Conservation (phyloP, 2,888 invertebrate species). For the Mythimna loreyi region DNA sequence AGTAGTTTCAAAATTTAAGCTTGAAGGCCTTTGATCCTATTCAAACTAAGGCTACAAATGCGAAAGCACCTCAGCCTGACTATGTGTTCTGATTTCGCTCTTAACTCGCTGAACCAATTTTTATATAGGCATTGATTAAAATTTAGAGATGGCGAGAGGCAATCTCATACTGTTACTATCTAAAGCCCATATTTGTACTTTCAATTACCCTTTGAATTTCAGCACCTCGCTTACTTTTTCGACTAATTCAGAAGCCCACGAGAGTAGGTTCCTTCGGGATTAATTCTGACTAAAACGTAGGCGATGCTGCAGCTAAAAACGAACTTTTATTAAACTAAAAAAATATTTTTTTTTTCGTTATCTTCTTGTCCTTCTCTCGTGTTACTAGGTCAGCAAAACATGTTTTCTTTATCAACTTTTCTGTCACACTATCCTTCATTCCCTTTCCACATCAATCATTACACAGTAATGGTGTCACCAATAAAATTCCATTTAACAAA, state of each 20-base stretch:
- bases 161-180: too few species aligned
- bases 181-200: too few species aligned
- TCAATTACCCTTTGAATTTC: too few species aligned
- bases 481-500: neutral
- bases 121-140: too few species aligned
- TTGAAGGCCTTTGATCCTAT: neutral
- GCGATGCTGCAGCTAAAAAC: neutral
- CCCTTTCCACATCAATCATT: neutral
- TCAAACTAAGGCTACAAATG: neutral
- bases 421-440: neutral
- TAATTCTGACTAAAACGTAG: neutral
- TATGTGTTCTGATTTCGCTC: too few species aligned
- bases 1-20: too few species aligned
- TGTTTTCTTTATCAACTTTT: neutral
- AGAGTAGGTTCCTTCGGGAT: neutral
- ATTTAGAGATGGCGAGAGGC: too few species aligned
- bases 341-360: too few species aligned
- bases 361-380: neutral
- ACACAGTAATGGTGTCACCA: conserved; percentile 8
- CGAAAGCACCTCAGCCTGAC: too few species aligned
- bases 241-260: neutral
- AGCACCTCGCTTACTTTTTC: too few species aligned
- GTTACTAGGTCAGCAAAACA: neutral
- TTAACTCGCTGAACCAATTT: neutral
- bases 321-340: too few species aligned